Base-by-base conservation (phyloP, 23 tunicate genomes). In the Clavelina lepadiformis region DNA sequence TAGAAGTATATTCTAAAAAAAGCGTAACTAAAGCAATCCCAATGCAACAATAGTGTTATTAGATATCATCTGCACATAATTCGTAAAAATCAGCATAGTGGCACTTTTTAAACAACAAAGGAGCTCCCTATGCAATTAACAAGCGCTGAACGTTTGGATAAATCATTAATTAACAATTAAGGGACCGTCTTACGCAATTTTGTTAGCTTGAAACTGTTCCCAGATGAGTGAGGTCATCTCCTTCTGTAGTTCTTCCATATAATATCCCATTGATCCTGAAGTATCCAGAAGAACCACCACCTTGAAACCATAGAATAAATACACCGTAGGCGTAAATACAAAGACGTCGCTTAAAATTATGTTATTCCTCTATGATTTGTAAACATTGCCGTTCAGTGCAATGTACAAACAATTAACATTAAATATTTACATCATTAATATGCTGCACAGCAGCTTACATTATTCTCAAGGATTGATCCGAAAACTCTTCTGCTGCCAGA, bases 401-500 rank as follows among this genome's bases (percentile, higher is more conserved):
- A 41, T 41, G 49, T 11, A 41, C 15, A 41, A 41, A 41, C 49
- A 15, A 41, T 11, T 11, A 41, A 41, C 11, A 41, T 41, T 41
- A n/a, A n/a, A n/a, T n/a, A n/a, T n/a, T n/a, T n/a, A n/a, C n/a
- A n/a, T n/a, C n/a, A n/a, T n/a, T n/a, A n/a, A n/a, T 15, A 11
- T 41, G 49, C 49, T 11, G 15, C 11, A 11, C 15, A 11, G 49
- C 11, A 15, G 37, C 80, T 72, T 31, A 82, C 89, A 30, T 78
- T 75, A 18, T 63, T 63, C 55, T 89, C 97, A 5, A 81, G 21
- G 13, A 89, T 69, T 2, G 62, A 30, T 23, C 97, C 97, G 60
- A 89, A 89, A 5, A 64, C 31, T 38, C 70, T 81, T 53, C 87
- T 75, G 64, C 97, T 89, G 2, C 89, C 97, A 15, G 85, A 71